These are phyloP conservation scores for Acromyrmex heyeri DNA, from an alignment of 1,140 invertebrate species.

Conservation along the genomic window DNA sequence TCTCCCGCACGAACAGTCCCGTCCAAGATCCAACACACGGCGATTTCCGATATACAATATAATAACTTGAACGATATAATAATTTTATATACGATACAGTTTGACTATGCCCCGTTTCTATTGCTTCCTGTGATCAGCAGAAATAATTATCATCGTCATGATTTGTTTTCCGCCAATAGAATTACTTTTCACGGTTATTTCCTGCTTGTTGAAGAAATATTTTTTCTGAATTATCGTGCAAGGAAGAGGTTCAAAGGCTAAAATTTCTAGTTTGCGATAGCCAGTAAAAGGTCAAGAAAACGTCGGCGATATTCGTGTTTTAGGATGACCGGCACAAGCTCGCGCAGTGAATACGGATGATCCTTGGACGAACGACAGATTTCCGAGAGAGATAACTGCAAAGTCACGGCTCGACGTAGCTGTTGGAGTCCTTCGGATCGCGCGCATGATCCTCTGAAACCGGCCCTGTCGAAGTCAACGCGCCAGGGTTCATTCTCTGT, in stretches of 20 bases:
- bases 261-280: constrained; percentile 57
- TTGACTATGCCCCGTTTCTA: neutral
- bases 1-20: constrained; percentile 40
- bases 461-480: constrained; percentile 69
- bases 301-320: constrained; percentile 52
- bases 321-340: constrained; percentile 26
- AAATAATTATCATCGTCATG: neutral
- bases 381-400: constrained; percentile 64
- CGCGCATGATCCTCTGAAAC: constrained; percentile 54
- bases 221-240: neutral
- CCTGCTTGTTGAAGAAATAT: neutral
- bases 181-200: constrained; percentile 15
- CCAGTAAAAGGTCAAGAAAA: constrained; percentile 28
- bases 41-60: constrained; percentile 36
- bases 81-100: constrained; percentile 12
- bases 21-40: neutral
- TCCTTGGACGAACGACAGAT: constrained; percentile 64
- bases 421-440: constrained; percentile 28
- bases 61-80: constrained; percentile 31
- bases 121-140: constrained; percentile 25
- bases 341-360: constrained; percentile 66
- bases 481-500: constrained; percentile 66
- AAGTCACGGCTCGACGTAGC: constrained; percentile 52
- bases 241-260: constrained; percentile 4
- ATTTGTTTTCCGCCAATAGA: constrained; percentile 18